Percentiles rank a stretch among this genome's conserved stretches.
These are phyloP conservation scores for Tachina grossa DNA, from an alignment of 2,888 invertebrate genomes.

Conservation along the genomic window DNA sequence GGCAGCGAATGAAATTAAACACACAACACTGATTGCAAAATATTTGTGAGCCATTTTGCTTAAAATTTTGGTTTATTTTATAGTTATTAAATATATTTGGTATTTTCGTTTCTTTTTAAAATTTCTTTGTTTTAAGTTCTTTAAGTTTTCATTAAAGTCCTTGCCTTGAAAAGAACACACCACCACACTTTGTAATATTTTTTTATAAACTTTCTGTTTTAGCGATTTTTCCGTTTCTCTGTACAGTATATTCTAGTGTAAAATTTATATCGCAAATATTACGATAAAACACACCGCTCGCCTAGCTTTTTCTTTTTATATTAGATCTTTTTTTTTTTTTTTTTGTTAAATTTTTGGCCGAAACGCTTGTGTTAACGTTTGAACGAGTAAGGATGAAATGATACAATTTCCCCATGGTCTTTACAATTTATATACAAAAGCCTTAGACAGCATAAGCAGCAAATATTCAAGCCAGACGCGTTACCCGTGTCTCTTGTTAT, in stretches of 20 bases:
- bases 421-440: slow-evolving; percentile 83
- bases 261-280: slow-evolving; percentile 47
- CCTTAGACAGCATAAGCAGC: slow-evolving; percentile 72
- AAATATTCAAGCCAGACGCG: slow-evolving; percentile 34
- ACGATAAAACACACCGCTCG: slow-evolving; percentile 68
- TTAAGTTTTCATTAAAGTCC: slow-evolving; percentile 69
- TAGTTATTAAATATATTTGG: slow-evolving; percentile 61
- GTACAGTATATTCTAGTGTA: slow-evolving; percentile 69
- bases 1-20: slow-evolving; percentile 85
- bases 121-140: slow-evolving; percentile 54
- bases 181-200: slow-evolving; percentile 50
- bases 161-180: slow-evolving; percentile 54
- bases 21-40: slow-evolving; percentile 84
- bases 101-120: slow-evolving; percentile 65
- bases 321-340: slow-evolving; percentile 65
- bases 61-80: slow-evolving; percentile 25
- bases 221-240: slow-evolving; percentile 73
- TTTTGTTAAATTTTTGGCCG: slow-evolving; percentile 67
- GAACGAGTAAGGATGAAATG: slow-evolving; percentile 83
- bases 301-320: slow-evolving; percentile 56
- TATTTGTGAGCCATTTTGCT: slow-evolving; percentile 83
- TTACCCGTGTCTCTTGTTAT: slow-evolving; percentile 9
- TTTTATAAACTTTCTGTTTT: background rate
- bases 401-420: slow-evolving; percentile 83
- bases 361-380: slow-evolving; percentile 82